Conservation (phyloP, 2,797 vertebrate genomes). For the Chloroceryle amazona region DNA sequence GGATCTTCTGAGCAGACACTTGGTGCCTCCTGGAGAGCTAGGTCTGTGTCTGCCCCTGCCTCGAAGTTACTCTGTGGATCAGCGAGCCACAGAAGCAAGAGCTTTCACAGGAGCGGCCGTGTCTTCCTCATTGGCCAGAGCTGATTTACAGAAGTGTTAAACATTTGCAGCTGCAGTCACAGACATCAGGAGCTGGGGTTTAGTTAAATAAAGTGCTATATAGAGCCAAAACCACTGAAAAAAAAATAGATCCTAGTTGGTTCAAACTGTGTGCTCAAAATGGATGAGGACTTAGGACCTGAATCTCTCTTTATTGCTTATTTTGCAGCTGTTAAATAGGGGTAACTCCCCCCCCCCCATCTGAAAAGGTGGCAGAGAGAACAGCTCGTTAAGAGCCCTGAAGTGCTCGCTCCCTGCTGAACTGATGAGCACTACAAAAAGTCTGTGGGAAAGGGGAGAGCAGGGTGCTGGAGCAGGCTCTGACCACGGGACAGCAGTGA, state of each 20-base stretch:
- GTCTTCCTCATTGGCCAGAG: conserved; percentile 24
- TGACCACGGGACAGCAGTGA: background rate
- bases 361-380: background rate
- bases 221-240: background rate
- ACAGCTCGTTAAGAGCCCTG: background rate
- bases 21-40: background rate
- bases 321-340: background rate
- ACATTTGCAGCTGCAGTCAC: conserved; percentile 6
- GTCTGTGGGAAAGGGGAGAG: background rate
- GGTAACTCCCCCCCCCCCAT: background rate
- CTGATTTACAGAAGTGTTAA: conserved; percentile 26
- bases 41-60: background rate
- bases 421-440: background rate
- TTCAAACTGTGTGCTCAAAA: background rate
- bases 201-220: background rate
- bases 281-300: background rate
- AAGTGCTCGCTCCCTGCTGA: background rate
- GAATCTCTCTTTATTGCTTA: background rate
- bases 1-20: background rate
- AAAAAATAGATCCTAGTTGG: background rate
- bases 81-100: background rate
- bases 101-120: background rate
- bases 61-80: background rate
- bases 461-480: background rate
- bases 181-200: background rate